Evolutionary conservation across 2,888 invertebrate species (phyloP), one percentile per base, ranked within the genome.

Genomic region (Minunthozetes semirufus): DNA sequence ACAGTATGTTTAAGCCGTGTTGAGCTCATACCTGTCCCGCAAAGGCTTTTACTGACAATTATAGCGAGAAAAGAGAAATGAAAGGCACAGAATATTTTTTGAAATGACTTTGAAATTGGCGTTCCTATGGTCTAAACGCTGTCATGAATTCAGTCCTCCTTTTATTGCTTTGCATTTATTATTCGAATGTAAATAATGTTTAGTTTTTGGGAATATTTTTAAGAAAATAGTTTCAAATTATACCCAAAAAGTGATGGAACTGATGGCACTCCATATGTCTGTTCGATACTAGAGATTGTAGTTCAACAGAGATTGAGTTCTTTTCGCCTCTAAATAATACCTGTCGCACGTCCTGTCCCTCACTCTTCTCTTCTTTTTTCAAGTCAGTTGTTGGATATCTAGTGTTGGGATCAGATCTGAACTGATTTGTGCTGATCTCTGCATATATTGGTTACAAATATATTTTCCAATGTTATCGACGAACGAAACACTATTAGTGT

Each of bases 321-420:
- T 63, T 17, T 63, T 63, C 27, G 27, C 15, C n/a, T 38, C 11
- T 63, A 63, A 63, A 15, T 63, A 63, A 63, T 38, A 38, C 63
- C 38, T 63, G 63, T 29, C 63, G 38, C n/a, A 63, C 33, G 59
- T 59, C 59, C 27, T 59, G 27, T 59, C 19, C 59, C 59, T 59
- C 59, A 25, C 59, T 19, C 59, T n/a, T 59, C 25, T 59, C 48
- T 48, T 48, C 48, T 17, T 48, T 59, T 27, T 59, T 22, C 13
- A 25, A 27, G 59, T 27, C 59, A 27, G 22, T n/a, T 59, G 22
- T 27, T 17, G 15, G n/a, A n/a, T 63, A 38, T 63, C 63, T 63
- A 27, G 63, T 33, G n/a, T 63, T 63, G 11, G 38, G 63, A 63
- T 63, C 63, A 63, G 63, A 63, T 63, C 29, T 63, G 63, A n/a